Evolutionary conservation across 2,888 invertebrate species (phyloP).

Genomic region (Argynnis bischoffii): DNA sequence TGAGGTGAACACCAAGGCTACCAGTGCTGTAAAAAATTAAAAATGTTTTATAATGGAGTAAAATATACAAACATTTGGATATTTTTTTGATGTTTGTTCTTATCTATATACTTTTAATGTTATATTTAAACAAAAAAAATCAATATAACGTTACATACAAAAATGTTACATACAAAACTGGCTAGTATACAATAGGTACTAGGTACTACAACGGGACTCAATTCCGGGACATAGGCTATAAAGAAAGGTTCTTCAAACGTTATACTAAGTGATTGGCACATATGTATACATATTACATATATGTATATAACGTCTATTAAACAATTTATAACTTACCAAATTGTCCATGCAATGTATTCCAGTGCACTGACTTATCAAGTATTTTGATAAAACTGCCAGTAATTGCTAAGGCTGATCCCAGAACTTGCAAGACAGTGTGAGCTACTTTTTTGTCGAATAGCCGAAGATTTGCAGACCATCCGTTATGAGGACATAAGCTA

Average conservation of each 20-base stretch:
- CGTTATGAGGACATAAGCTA: constrained; percentile 57
- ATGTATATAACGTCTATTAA: background rate
- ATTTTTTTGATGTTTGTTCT: too few species aligned
- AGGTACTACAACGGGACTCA: too few species aligned
- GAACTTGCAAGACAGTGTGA: constrained; percentile 63
- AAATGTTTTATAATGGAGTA: background rate
- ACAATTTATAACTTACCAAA: constrained; percentile 45
- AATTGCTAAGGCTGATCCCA: constrained; percentile 63
- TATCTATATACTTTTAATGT: too few species aligned
- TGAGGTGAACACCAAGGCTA: constrained; percentile 61
- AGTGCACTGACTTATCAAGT: constrained; percentile 49
- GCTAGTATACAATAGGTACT: too few species aligned
- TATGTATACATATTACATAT: background rate
- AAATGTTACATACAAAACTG: too few species aligned
- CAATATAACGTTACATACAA: too few species aligned
- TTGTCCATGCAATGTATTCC: constrained; percentile 62
- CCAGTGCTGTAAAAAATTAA: constrained; percentile 50
- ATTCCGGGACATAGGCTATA: too few species aligned
- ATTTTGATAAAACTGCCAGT: constrained; percentile 60
- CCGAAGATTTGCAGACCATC: constrained; percentile 61
- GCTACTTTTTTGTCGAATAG: constrained; percentile 60
- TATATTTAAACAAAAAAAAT: too few species aligned
- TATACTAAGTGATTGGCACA: background rate
- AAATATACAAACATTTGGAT: too few species aligned
- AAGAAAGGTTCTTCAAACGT: too few species aligned